These are phyloP conservation scores for Dendrolimus kikuchii DNA, from an alignment of 1,140 invertebrate genomes.

Conservation along the genomic window DNA sequence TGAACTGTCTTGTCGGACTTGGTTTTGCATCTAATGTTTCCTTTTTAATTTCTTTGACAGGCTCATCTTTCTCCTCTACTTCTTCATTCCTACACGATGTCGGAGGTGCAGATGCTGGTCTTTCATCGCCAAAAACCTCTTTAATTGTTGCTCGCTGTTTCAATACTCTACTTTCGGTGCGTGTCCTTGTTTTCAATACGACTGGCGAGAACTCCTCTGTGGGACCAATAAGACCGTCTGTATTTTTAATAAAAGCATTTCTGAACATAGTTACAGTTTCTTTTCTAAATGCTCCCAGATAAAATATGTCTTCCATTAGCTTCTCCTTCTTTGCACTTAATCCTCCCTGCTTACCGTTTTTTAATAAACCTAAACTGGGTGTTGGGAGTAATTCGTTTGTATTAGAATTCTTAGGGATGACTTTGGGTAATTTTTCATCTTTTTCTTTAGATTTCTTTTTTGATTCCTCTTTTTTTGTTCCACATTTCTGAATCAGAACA, in stretches of 20 bases:
- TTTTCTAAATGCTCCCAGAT: slow-evolving; percentile 79
- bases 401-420: slow-evolving; percentile 72
- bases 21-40: slow-evolving; percentile 42
- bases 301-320: slow-evolving; percentile 71
- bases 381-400: slow-evolving; percentile 76
- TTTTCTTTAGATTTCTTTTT: slow-evolving; percentile 74
- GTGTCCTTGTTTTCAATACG: slow-evolving; percentile 81
- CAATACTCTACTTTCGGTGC: slow-evolving; percentile 82
- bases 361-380: slow-evolving; percentile 69
- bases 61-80: slow-evolving; percentile 35
- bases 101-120: slow-evolving; percentile 69
- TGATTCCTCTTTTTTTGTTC: slow-evolving; percentile 69
- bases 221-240: slow-evolving; percentile 69
- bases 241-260: slow-evolving; percentile 79
- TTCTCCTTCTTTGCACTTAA: slow-evolving; percentile 69
- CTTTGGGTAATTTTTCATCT: slow-evolving; percentile 60
- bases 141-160: slow-evolving; percentile 84
- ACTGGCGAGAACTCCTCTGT: slow-evolving; percentile 79
- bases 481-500: slow-evolving; percentile 76
- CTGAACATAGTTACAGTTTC: slow-evolving; percentile 80
- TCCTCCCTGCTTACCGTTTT: slow-evolving; percentile 66
- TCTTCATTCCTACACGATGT: slow-evolving; percentile 63
- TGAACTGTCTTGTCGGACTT: slow-evolving; percentile 27
- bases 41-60: slow-evolving; percentile 38
- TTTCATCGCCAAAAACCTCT: slow-evolving; percentile 81